A percentile compares a stretch with the other conserved stretches of the same genome.
These are phyloP conservation scores for Hemiscyllium ocellatum DNA, from an alignment of 2,113 vertebrate genomes.

Conservation along the genomic window DNA sequence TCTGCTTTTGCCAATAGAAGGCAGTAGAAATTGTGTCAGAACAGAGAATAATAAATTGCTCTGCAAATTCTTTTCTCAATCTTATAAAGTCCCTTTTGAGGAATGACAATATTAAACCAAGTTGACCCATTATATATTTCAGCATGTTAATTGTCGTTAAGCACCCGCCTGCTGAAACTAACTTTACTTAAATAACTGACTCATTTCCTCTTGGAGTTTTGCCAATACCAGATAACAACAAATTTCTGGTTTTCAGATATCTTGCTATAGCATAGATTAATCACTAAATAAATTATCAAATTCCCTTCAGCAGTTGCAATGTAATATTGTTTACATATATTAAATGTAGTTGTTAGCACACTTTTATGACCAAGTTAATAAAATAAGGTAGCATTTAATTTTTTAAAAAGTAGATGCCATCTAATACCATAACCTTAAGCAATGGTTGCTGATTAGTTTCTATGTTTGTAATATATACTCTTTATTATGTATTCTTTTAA, in stretches of 20 bases:
- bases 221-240: slow-evolving; percentile 20
- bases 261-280: slow-evolving; percentile 18
- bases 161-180: not conserved
- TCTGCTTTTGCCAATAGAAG: not conserved
- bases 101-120: not conserved
- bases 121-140: not conserved
- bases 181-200: not conserved
- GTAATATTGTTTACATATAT: not conserved
- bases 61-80: not conserved
- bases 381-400: not conserved
- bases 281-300: slow-evolving; percentile 27
- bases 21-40: not conserved
- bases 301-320: not conserved
- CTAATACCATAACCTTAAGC: not conserved
- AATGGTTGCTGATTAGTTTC: not conserved
- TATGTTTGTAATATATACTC: not conserved
- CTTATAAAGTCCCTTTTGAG: not conserved
- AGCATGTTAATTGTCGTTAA: not conserved
- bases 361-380: not conserved
- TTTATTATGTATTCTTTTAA: not conserved
- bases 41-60: not conserved
- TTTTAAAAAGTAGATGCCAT: not conserved
- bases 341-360: not conserved
- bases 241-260: not conserved
- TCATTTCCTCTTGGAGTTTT: slow-evolving; percentile 25